Base-by-base conservation (phyloP, 1,140 invertebrate genomes). In the Lysiphlebus fabarum region DNA sequence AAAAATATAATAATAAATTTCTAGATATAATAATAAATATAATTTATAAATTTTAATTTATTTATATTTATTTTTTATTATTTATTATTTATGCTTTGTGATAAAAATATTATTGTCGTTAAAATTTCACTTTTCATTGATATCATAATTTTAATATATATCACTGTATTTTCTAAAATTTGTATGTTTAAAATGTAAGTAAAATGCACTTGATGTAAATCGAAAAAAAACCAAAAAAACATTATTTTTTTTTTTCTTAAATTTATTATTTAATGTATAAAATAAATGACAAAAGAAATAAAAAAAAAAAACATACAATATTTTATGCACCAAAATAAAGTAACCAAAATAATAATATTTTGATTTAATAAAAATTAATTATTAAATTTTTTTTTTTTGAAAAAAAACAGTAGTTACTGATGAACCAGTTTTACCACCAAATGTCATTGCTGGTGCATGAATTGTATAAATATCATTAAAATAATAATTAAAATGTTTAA, bases 401-500 rank as follows among this genome's bases (percentile, higher is more conserved):
- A 93, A 91, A 6, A 93, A 83, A 9, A 93, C 78, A 59, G 87
- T 87, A 1, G 90, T 89, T 9, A 93, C 86, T 59, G 87, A 83
- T 67, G 84, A 90, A 53, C 92, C 92, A 33, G 83, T 82, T 81
- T 90, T 87, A 47, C 92, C 92, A 43, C 91, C 92, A 80, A 94
- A 95, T 65, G 86, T 84, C 72, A 93, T 93, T 38, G 84, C 84
- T 6, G 91, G 90, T 7, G 90, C 87, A 38, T 90, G 89, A 67
- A 95, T 86, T 6, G 84, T 79, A 36, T 83, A 73, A 55, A 82
- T 65, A 1, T 88, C 67, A 5, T 79, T 67, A 70, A 94, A 89
- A 70, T 82, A 85, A 85, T 75, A 65, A 80, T 77, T 69, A 73
- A 95, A 95, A 65, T 92, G 89, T 5, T 80, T 72, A 7, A 85